Base-by-base conservation (phyloP, 2,113 vertebrate species). In the Phycodurus eques region DNA sequence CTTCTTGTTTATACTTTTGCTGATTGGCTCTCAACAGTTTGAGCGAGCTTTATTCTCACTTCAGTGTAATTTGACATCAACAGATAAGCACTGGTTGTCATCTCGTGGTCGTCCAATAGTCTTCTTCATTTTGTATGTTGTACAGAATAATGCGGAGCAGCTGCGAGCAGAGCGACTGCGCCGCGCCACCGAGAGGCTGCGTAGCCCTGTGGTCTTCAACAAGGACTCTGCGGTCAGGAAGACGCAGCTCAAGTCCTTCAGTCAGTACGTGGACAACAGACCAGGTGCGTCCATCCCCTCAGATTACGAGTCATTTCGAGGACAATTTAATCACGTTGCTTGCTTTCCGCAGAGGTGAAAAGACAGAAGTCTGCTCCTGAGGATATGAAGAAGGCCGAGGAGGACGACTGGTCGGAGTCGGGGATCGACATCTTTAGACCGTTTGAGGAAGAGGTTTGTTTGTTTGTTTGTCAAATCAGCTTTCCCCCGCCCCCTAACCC, bases 201-300 rank as follows among this genome's bases (percentile, higher is more conserved):
- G 94, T 73, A 96, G 92, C 90, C 96, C 97, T 0, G 96, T 98
- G 46, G 94, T 98, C 77, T 98, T 99, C 91, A 95, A 92, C 91
- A 98, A 97, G 88, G 98, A 99, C 79, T 94, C 96, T 11, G 81
- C 96, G 2, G 91, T 99, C 88, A 95, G 96, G 80, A 98, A 98
- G 92, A 99, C 96, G 33, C 97, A 98, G 88, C 95, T 99, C 56
- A 96, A 98, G 91, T 99, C 96, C 77, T 99, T 98, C 92, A 99
- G 96, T 92, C 96, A 99, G 80, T 98, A 96, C 66, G 95, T 99
- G 90, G 98, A 99, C 89, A 96, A 75, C 88, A 92, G 95, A 90
- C 96, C 96, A 95, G 98, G 98, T 99, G 15, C 7, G 59, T 61
- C 59, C 14, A 19, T 61, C 14, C 33, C 31, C 14, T 11, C 33